Evolutionary conservation across 2,113 vertebrate genomes (phyloP), one percentile per base, ranked within the genome.

Genomic region (Trochalopteron elliotii): DNA sequence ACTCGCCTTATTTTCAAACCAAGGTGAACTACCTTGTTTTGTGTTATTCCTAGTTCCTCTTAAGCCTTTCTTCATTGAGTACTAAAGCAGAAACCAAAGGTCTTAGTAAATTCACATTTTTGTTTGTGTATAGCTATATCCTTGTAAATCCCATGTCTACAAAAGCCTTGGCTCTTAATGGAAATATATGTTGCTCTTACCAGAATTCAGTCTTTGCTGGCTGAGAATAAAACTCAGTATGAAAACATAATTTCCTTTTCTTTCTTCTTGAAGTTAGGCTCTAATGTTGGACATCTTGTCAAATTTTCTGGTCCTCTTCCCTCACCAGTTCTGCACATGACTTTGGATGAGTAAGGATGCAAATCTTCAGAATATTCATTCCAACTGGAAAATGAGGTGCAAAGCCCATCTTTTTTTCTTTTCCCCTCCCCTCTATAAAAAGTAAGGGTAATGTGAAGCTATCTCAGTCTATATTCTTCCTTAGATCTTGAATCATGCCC

Each of bases 401-500:
- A 88, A 96, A 89, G 0, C 5, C 9, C 5, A 52, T 24, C 1
- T 9, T 76, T 84, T 64, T 24, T 5, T n/a, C 31, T 52, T 44
- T 9, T 1, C 1, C 7, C 10, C 9, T 44, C 24, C 19, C 33
- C 27, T 11, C 21, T 33, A 39, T 24, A 57, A 87, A 72, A 79
- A 56, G 5, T 20, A 89, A 81, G 33, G 60, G 50, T 87, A 88
- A 89, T 65, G 28, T 83, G 59, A 88, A 75, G 65, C 57, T 87
- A 67, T 70, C 56, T 87, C 57, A 94, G 57, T 25, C 47, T 72
- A 18, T 92, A 45, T 91, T 84, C 42, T 70, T 80, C n/a, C 50
- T 81, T 50, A 63, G 17, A 45, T 89, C 60, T 93, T 94, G 89
- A 96, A 81, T 89, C 72, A 67, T 92, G 27, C 59, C 87, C 83